Evolutionary conservation across 2,888 invertebrate genomes (phyloP).

Genomic region (Adelphocoris suturalis): DNA sequence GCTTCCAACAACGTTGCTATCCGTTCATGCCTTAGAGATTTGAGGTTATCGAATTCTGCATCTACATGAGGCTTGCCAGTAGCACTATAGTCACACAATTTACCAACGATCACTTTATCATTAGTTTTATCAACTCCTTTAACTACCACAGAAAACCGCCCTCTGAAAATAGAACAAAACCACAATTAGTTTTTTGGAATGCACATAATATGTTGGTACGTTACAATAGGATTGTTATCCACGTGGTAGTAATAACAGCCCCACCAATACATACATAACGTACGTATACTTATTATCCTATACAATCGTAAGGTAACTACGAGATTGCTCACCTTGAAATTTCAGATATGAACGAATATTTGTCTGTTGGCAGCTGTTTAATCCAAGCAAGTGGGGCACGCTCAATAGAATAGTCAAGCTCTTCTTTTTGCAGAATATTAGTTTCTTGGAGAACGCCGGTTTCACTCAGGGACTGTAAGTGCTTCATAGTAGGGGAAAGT

Average conservation of each 20-base stretch:
- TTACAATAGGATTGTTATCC: too few species aligned
- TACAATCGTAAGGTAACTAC: too few species aligned
- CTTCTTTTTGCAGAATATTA: slow-evolving; percentile 82
- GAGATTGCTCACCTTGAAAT: slow-evolving; percentile 81
- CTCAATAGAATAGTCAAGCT: slow-evolving; percentile 88
- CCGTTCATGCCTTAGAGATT: slow-evolving; percentile 91
- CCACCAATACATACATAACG: too few species aligned
- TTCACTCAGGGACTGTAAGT: slow-evolving; percentile 91
- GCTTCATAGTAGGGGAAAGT: slow-evolving; percentile 90
- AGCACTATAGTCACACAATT: slow-evolving; percentile 86
- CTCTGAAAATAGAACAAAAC: slow-evolving; percentile 80
- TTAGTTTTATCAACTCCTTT: slow-evolving; percentile 88
- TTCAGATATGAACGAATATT: slow-evolving; percentile 92
- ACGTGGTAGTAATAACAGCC: too few species aligned
- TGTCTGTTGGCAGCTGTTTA: slow-evolving; percentile 84
- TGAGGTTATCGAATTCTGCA: slow-evolving; percentile 90
- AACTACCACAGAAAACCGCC: slow-evolving; percentile 91
- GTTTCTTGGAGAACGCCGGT: slow-evolving; percentile 84
- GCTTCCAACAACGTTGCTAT: slow-evolving; percentile 85
- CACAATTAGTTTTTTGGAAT: neutral
- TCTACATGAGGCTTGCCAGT: slow-evolving; percentile 85
- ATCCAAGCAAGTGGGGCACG: slow-evolving; percentile 87
- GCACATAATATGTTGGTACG: too few species aligned
- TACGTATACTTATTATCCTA: too few species aligned
- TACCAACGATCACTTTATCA: slow-evolving; percentile 90